A percentile compares a stretch with the other conserved stretches of the same genome.
These are phyloP conservation scores for Stegodyphus dumicola DNA, from an alignment of 1,140 invertebrate genomes.

Conservation along the genomic window DNA sequence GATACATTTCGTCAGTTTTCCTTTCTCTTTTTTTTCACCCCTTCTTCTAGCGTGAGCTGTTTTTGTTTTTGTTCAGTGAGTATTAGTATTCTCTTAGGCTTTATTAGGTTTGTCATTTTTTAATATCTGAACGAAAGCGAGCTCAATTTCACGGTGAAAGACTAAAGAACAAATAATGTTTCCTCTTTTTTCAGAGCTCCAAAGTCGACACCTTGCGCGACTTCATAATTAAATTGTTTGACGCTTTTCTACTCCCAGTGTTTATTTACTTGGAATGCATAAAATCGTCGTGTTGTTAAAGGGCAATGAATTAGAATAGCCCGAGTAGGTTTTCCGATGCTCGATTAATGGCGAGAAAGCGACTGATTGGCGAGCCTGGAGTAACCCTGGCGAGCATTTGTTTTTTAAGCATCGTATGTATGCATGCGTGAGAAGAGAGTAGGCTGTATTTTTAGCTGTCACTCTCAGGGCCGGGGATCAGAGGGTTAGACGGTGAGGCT, in stretches of 20 bases:
- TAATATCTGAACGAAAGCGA: too few relatives aligned
- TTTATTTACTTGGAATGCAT: too few relatives aligned
- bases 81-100: too few relatives aligned
- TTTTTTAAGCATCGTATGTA: slow-evolving; percentile 9
- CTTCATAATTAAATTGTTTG: background rate
- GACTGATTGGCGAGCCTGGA: slow-evolving; percentile 17
- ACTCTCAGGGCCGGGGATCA: slow-evolving; percentile 35
- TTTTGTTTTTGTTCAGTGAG: too few relatives aligned
- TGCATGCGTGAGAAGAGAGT: slow-evolving; percentile 24
- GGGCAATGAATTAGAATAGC: too few relatives aligned
- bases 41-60: too few relatives aligned
- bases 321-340: background rate
- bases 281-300: too few relatives aligned
- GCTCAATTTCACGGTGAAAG: too few relatives aligned
- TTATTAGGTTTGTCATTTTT: too few relatives aligned
- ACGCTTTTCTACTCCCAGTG: too few relatives aligned
- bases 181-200: background rate
- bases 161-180: background rate
- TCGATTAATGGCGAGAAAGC: background rate
- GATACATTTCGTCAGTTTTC: too few relatives aligned
- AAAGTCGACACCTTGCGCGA: background rate
- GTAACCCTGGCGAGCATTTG: slow-evolving; percentile 34
- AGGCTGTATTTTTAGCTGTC: slow-evolving; percentile 55
- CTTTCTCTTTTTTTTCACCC: too few relatives aligned
- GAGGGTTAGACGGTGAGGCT: slow-evolving; percentile 51